These are phyloP conservation scores for Tetragonula carbonaria DNA, from an alignment of 2,888 invertebrate genomes.

Conservation along the genomic window DNA sequence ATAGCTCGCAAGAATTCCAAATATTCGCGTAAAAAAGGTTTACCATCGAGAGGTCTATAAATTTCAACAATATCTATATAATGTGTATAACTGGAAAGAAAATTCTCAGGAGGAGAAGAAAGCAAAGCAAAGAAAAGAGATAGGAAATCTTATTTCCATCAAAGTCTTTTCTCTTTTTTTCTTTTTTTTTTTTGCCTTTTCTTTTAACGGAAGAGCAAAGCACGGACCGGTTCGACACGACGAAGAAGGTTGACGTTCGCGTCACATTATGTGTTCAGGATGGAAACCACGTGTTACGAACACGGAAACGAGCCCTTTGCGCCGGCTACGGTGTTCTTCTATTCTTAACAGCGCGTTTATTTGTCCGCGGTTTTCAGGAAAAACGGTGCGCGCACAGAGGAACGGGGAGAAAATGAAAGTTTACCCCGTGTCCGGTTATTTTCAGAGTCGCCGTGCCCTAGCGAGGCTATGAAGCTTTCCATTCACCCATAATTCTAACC, in stretches of 20 bases:
- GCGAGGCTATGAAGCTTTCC: slow-evolving; percentile 14
- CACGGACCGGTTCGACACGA: no score
- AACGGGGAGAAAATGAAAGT: slow-evolving; percentile 54
- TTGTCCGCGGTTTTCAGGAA: slow-evolving; percentile 55
- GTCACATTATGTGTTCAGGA: neutral
- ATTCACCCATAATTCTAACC: neutral
- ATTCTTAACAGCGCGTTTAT: slow-evolving; percentile 65
- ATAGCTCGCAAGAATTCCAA: no score
- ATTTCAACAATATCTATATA: no score
- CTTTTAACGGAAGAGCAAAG: neutral
- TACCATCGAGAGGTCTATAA: no score
- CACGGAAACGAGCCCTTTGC: slow-evolving; percentile 55
- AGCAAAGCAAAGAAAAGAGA: neutral
- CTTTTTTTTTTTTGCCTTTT: neutral
- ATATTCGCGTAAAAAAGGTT: no score
- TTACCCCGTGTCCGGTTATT: slow-evolving; percentile 54
- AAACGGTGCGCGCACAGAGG: slow-evolving; percentile 29
- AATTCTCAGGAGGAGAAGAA: neutral
- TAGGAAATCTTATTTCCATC: neutral
- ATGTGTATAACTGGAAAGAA: neutral
- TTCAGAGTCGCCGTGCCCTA: slow-evolving; percentile 30
- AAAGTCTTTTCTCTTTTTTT: neutral
- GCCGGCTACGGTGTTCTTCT: slow-evolving; percentile 48
- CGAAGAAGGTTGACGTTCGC: neutral
- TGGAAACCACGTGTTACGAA: slow-evolving; percentile 56